These are phyloP conservation scores for Abramis brama DNA, from an alignment of 2,113 vertebrate species.

Conservation along the genomic window DNA sequence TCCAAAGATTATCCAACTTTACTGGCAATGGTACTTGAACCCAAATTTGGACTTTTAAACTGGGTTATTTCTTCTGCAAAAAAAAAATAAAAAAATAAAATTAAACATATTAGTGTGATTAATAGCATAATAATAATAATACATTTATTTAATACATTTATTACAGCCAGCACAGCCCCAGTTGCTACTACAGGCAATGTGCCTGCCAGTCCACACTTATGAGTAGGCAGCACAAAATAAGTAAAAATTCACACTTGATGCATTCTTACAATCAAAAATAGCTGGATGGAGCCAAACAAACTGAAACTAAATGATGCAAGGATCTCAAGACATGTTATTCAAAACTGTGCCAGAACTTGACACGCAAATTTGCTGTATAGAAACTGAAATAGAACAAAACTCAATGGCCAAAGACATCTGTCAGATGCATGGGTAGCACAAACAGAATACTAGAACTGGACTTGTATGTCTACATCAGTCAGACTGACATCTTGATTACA, in stretches of 20 bases:
- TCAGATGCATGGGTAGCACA: not conserved
- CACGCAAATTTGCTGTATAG: not conserved
- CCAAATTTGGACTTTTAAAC: not conserved
- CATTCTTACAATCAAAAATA: not conserved
- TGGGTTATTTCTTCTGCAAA: not conserved
- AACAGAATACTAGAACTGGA: not conserved
- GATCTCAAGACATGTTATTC: not conserved
- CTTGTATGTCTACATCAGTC: not conserved
- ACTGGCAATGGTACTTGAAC: not conserved
- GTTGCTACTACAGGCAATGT: not conserved
- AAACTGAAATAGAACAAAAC: not conserved
- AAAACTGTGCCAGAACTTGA: not conserved
- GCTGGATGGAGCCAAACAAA: not conserved
- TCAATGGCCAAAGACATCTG: not conserved
- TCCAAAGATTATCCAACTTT: not conserved
- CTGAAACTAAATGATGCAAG: not conserved
- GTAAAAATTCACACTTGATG: not conserved
- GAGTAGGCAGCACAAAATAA: not conserved
- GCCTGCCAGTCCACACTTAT: not conserved
- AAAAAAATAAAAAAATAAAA: not conserved
- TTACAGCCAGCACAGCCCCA: not conserved
- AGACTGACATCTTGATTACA: not conserved
- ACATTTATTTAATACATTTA: too few species aligned
- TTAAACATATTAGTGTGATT: not conserved
- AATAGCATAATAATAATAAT: not conserved